Conservation (phyloP, 2,888 invertebrate genomes). For the Drosophila setosimentum region DNA sequence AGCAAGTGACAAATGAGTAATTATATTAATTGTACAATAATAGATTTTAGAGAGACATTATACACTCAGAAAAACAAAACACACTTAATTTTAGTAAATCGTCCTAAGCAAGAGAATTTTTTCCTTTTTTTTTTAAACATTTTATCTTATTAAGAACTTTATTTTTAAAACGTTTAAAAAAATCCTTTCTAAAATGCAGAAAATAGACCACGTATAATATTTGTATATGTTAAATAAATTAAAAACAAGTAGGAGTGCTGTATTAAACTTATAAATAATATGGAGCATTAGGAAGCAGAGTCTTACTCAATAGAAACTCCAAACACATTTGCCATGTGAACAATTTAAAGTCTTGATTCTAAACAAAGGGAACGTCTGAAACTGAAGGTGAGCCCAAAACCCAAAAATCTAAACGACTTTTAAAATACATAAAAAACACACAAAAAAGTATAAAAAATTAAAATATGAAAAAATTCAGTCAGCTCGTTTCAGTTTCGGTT, state of each 20-base stretch:
- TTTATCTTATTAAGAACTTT: too few species aligned
- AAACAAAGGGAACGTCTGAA: slow-evolving; percentile 43
- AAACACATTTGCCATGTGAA: slow-evolving; percentile 40
- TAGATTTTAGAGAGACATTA: background rate
- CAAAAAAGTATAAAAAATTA: background rate
- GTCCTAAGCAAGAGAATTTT: too few species aligned
- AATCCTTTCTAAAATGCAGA: too few species aligned
- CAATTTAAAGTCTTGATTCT: slow-evolving; percentile 31
- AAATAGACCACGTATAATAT: too few species aligned
- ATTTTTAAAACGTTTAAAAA: too few species aligned
- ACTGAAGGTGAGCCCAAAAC: slow-evolving; percentile 48
- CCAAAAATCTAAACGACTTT: slow-evolving; percentile 66
- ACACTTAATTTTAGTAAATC: too few species aligned
- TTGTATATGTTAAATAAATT: too few species aligned
- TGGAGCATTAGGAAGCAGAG: too few species aligned
- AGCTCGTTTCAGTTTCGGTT: slow-evolving; percentile 58
- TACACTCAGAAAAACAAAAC: background rate
- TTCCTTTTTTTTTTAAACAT: too few species aligned
- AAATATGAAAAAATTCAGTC: slow-evolving; percentile 58
- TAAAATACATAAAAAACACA: slow-evolving; percentile 51
- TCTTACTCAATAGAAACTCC: slow-evolving; percentile 27
- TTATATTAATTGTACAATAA: slow-evolving; percentile 37
- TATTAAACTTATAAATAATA: too few species aligned
- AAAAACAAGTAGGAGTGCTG: too few species aligned
- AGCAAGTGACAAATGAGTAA: slow-evolving; percentile 49